phyloP scores from a whole-genome alignment of 1,140 invertebrate genomes.

The Anoplophora glabripennis region DNA sequence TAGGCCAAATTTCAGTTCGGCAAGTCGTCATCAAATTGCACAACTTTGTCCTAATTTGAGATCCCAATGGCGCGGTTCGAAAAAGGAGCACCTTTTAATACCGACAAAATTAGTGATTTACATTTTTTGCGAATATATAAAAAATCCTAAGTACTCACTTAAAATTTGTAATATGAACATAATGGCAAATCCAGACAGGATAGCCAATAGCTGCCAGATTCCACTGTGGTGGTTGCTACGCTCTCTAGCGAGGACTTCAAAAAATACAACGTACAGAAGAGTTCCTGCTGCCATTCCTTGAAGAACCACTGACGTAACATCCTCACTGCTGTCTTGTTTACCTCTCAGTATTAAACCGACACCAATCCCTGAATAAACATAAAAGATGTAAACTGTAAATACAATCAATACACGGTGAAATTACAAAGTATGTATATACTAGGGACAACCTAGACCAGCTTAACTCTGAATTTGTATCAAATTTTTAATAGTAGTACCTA shows the following conservation, averaged over 20 bases:
- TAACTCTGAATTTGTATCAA: too few species aligned
- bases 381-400: slow-evolving; percentile 1
- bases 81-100: too few species aligned
- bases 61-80: too few species aligned
- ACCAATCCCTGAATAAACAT: slow-evolving; percentile 57
- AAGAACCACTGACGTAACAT: slow-evolving; percentile 63
- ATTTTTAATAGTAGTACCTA: too few species aligned
- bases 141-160: slow-evolving; percentile 62
- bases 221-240: slow-evolving; percentile 65
- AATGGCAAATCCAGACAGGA: slow-evolving; percentile 70
- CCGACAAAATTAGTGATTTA: too few species aligned
- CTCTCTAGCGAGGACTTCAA: slow-evolving; percentile 81
- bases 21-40: too few species aligned
- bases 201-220: slow-evolving; percentile 65
- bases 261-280: slow-evolving; percentile 86
- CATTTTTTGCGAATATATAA: too few species aligned
- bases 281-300: slow-evolving; percentile 86
- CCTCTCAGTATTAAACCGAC: slow-evolving; percentile 65
- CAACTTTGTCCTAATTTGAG: too few species aligned
- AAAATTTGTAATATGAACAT: slow-evolving; percentile 75
- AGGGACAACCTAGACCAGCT: too few species aligned
- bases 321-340: slow-evolving; percentile 57
- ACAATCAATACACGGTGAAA: too few species aligned
- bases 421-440: too few species aligned
- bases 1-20: too few species aligned